Conservation (phyloP, 1,140 invertebrate species). For the Nasonia vitripennis region DNA sequence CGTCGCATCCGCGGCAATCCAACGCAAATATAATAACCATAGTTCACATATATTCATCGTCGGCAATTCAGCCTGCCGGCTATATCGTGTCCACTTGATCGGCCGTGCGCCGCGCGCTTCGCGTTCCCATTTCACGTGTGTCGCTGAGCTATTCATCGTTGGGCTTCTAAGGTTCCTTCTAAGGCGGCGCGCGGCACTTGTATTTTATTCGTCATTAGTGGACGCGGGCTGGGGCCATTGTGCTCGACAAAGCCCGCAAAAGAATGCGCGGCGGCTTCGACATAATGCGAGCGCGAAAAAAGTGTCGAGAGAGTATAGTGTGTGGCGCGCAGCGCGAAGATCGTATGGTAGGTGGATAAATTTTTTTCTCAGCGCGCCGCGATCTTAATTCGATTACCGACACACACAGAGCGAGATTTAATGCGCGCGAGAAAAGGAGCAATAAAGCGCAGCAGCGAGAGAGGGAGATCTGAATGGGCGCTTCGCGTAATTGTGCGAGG, state of each 20-base stretch:
- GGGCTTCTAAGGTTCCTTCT: not conserved
- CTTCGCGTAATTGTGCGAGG: slow-evolving; percentile 40
- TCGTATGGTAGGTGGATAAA: slow-evolving; percentile 5
- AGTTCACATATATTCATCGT: not conserved
- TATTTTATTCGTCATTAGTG: slow-evolving; percentile 42
- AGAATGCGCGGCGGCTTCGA: slow-evolving; percentile 12
- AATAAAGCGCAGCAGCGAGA: not conserved
- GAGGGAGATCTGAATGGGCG: slow-evolving; percentile 6
- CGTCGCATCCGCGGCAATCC: not conserved
- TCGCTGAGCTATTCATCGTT: not conserved
- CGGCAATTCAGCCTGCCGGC: not conserved
- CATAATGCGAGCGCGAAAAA: not conserved
- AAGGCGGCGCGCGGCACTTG: not conserved
- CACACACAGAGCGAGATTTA: not conserved
- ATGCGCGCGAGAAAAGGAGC: slow-evolving; percentile 16
- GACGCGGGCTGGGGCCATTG: slow-evolving; percentile 17
- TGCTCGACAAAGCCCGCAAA: not conserved
- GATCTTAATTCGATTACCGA: slow-evolving; percentile 52
- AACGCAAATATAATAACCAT: not conserved
- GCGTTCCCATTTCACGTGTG: slow-evolving; percentile 15
- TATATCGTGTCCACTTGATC: not conserved
- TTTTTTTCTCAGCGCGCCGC: slow-evolving; percentile 33
- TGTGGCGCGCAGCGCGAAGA: not conserved
- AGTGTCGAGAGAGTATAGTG: not conserved
- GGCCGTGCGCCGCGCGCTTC: not conserved